A percentile compares a stretch with the other conserved stretches of the same genome.
Conservation (phyloP, 2,797 vertebrate genomes). For the Vipera ursinii region DNA sequence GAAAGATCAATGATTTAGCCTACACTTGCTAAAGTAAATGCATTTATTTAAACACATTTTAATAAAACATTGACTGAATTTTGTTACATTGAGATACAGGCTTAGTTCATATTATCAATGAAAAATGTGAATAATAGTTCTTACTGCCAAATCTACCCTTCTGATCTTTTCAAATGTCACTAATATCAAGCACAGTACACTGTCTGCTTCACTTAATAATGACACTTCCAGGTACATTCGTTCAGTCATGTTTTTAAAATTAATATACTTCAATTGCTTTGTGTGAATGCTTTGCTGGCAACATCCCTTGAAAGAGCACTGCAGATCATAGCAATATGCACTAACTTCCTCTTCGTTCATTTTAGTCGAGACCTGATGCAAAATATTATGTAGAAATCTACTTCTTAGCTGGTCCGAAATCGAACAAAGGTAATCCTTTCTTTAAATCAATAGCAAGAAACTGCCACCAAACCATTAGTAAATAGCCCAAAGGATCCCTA, state of each 20-base stretch:
- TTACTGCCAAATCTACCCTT: background rate
- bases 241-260: background rate
- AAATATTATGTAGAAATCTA: background rate
- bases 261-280: background rate
- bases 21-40: background rate
- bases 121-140: background rate
- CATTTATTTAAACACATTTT: background rate
- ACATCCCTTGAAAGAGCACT: background rate
- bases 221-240: background rate
- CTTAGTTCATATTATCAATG: background rate
- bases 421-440: background rate
- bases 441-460: background rate
- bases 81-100: background rate
- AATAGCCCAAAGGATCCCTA: no score
- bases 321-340: background rate
- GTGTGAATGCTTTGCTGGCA: background rate
- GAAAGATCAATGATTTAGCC: background rate
- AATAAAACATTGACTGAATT: background rate
- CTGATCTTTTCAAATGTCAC: background rate
- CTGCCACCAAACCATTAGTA: no score
- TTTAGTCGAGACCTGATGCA: background rate
- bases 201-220: background rate
- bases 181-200: background rate
- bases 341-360: background rate
- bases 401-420: background rate